A percentile compares a stretch with the other conserved stretches of the same genome.
These are phyloP conservation scores for Muscicapa comitata DNA, from an alignment of 2,797 vertebrate species.

Conservation along the genomic window DNA sequence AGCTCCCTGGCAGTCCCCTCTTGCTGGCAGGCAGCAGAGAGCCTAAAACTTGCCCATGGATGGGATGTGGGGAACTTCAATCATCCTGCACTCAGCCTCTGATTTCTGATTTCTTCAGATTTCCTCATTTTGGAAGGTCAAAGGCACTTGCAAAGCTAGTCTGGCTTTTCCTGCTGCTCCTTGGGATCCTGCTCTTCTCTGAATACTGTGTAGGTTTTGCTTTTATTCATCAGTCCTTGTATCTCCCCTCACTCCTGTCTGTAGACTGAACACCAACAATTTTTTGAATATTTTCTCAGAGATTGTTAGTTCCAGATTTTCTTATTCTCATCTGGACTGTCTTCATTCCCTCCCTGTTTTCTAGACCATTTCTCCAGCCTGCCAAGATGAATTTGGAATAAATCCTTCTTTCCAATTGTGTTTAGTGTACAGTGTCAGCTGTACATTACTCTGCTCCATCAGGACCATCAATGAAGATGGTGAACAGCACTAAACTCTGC, in stretches of 20 bases:
- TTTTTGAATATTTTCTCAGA: background rate
- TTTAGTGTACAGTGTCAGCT: background rate
- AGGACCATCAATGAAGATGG: background rate
- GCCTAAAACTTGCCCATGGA: background rate
- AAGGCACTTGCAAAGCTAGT: background rate
- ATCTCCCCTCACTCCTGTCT: background rate
- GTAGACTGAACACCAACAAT: background rate
- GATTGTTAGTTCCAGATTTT: background rate
- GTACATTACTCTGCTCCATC: background rate
- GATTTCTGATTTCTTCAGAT: background rate
- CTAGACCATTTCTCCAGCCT: background rate
- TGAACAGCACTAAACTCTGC: background rate
- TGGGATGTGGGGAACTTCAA: background rate
- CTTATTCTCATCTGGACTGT: background rate
- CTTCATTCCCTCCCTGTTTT: background rate
- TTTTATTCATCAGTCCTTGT: background rate
- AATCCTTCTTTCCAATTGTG: background rate
- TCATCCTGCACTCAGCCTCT: background rate
- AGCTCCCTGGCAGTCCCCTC: background rate
- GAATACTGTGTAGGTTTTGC: background rate
- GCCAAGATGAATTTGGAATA: background rate
- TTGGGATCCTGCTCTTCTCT: background rate
- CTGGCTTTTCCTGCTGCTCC: background rate
- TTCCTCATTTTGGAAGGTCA: background rate
- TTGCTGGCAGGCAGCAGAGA: background rate